Base-by-base conservation (phyloP, 2,113 vertebrate genomes). In the Hemicordylus capensis region DNA sequence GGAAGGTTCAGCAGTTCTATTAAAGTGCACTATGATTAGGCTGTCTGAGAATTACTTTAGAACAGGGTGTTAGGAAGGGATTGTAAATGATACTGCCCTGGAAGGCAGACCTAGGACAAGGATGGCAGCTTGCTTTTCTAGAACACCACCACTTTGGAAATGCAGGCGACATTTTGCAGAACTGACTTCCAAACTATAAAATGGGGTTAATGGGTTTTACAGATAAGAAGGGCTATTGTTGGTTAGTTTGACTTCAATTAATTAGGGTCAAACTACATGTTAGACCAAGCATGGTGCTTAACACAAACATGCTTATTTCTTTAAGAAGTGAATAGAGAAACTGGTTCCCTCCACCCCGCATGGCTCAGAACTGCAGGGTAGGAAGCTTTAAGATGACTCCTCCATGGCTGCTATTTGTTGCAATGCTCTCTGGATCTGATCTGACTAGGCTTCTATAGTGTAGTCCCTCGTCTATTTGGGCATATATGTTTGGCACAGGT, bases 31-130 rank as follows among this genome's bases (percentile, higher is more conserved):
- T 1, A 20, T 86, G 92, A 91, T 94, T 88, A 93, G 79, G 80
- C 69, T 0, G 22, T 74, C 90, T 91, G 89, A n/a, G 90, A 93
- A 93, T 91, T 92, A 89, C 92, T 93, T 95, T 87, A 92, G 82
- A 64, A 37, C n/a, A 69, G 75, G 46, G 87, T 86, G 89, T 90
- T 93, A 91, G 11, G 39, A 89, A 85, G 17, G 77, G 89, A 67
- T 85, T 39, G 56, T n/a, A 63, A 80, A 20, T 0, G 7, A 87
- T 73, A 81, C 61, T 0, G 0, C 46, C 44, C 81, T 14, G 0
- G 5, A 19, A 6, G n/a, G 0, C 0, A 76, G 22, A 28, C 19
- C 4, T 31, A 14, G 2, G 61, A 31, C 46, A 67, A 51, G 42
- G 64, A 9, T 28, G 44, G 3, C 4, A 17, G 14, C 15, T 64